Percentiles rank a stretch among this genome's conserved stretches.
phyloP scores from a whole-genome alignment of 2,113 vertebrate species.

The Caranx ignobilis region DNA sequence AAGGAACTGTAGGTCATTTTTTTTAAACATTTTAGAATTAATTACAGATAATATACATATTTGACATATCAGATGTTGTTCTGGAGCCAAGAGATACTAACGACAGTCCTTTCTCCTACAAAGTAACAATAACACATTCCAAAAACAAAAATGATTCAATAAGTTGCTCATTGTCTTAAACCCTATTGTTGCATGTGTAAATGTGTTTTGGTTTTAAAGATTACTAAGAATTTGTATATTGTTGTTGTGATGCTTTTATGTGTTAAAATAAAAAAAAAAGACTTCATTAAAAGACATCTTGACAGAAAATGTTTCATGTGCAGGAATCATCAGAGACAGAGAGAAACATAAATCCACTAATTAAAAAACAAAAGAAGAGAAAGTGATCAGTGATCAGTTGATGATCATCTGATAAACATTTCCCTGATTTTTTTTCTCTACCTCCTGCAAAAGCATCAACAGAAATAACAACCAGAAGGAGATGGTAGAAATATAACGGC shows the following conservation, averaged over 20 bases:
- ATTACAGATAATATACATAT: slow-evolving; percentile 68
- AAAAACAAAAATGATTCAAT: slow-evolving; percentile 79
- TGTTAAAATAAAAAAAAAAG: slow-evolving; percentile 90
- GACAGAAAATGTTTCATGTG: slow-evolving; percentile 71
- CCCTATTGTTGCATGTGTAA: slow-evolving; percentile 94
- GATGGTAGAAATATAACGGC: slow-evolving; percentile 66
- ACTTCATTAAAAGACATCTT: slow-evolving; percentile 80
- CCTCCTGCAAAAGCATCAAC: slow-evolving; percentile 51
- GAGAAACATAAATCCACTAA: slow-evolving; percentile 48
- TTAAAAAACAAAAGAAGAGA: not conserved
- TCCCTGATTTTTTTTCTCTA: slow-evolving; percentile 7
- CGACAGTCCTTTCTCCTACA: slow-evolving; percentile 53
- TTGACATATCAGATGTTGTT: slow-evolving; percentile 74
- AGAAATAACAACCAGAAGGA: slow-evolving; percentile 69
- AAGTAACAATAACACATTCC: slow-evolving; percentile 81
- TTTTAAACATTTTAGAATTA: slow-evolving; percentile 66
- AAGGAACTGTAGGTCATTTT: slow-evolving; percentile 73
- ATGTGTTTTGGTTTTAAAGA: slow-evolving; percentile 92
- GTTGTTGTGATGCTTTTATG: slow-evolving; percentile 94
- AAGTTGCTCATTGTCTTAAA: slow-evolving; percentile 90
- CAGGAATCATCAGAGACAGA: slow-evolving; percentile 64
- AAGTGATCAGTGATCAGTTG: slow-evolving; percentile 49
- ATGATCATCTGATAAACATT: slow-evolving; percentile 66
- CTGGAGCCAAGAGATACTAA: slow-evolving; percentile 52
- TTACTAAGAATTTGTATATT: slow-evolving; percentile 92